Evolutionary conservation across 2,797 vertebrate species (phyloP).

Genomic region (Myotis daubentonii): DNA sequence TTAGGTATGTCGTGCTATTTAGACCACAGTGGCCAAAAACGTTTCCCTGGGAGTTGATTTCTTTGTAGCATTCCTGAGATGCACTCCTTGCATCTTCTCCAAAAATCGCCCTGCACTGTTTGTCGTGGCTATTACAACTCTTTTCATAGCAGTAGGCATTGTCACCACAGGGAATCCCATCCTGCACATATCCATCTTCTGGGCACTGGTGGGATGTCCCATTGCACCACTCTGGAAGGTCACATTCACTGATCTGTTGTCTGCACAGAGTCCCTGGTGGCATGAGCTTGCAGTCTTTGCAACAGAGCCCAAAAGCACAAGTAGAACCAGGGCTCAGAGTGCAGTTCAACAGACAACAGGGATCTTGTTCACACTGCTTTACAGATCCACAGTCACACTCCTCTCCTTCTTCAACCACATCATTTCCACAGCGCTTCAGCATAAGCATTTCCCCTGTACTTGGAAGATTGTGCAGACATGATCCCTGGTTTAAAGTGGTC

Average conservation of each 20-base stretch:
- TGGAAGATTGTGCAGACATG: slow-evolving; percentile 60
- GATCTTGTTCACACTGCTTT: slow-evolving; percentile 62
- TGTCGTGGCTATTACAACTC: slow-evolving; percentile 63
- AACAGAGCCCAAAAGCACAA: slow-evolving; percentile 74
- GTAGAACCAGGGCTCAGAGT: slow-evolving; percentile 59
- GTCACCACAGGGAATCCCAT: slow-evolving; percentile 64
- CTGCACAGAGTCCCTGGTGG: slow-evolving; percentile 72
- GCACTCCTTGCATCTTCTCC: slow-evolving; percentile 72
- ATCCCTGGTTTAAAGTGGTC: slow-evolving; percentile 58
- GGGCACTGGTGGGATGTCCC: slow-evolving; percentile 76
- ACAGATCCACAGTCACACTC: slow-evolving; percentile 73
- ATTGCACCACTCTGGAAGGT: slow-evolving; percentile 81
- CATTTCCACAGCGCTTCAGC: slow-evolving; percentile 69
- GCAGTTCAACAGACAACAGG: slow-evolving; percentile 69
- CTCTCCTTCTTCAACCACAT: slow-evolving; percentile 65
- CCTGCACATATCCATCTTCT: slow-evolving; percentile 72
- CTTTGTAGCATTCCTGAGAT: slow-evolving; percentile 79
- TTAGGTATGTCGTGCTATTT: slow-evolving; percentile 49
- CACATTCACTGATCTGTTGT: slow-evolving; percentile 71
- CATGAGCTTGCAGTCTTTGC: slow-evolving; percentile 77
- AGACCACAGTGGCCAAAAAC: slow-evolving; percentile 84
- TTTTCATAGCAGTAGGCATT: slow-evolving; percentile 70
- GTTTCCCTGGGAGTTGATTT: slow-evolving; percentile 82
- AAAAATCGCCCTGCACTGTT: slow-evolving; percentile 76
- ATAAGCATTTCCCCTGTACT: not conserved